These are phyloP conservation scores for Pocota personata DNA, from an alignment of 2,888 invertebrate species.

Conservation along the genomic window DNA sequence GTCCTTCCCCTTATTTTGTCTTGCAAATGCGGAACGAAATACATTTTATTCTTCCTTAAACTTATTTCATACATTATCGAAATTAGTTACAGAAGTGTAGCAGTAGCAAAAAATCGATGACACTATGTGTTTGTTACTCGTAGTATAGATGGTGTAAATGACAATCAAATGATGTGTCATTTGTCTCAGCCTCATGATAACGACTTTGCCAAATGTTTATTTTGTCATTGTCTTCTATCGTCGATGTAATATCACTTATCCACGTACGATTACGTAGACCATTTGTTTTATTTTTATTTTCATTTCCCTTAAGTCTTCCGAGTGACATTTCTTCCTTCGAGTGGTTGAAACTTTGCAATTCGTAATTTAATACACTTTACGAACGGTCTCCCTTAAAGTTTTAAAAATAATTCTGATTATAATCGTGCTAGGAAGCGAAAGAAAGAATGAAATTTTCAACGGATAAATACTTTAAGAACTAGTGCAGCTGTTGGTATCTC, in stretches of 20 bases:
- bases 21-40: not conserved
- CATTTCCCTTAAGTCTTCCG: not conserved
- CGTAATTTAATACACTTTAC: slow-evolving; percentile 18
- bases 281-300: slow-evolving; percentile 40
- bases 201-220: slow-evolving; percentile 37
- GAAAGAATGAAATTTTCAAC: not conserved
- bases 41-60: slow-evolving; percentile 16
- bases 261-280: slow-evolving; percentile 29
- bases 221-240: slow-evolving; percentile 20
- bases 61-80: slow-evolving; percentile 36
- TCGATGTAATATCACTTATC: slow-evolving; percentile 45
- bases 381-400: not conserved
- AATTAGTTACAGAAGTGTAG: slow-evolving; percentile 11
- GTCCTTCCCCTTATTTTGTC: no score
- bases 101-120: not conserved
- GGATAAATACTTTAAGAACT: slow-evolving; percentile 36
- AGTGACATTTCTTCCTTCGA: not conserved
- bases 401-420: slow-evolving; percentile 6
- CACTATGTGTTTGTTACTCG: not conserved
- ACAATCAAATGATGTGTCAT: slow-evolving; percentile 48
- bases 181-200: slow-evolving; percentile 25
- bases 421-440: not conserved
- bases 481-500: slow-evolving; percentile 20
- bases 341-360: not conserved
- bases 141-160: slow-evolving; percentile 36